Evolutionary conservation across 2,113 vertebrate genomes (phyloP).

Genomic region (Colossoma macropomum): DNA sequence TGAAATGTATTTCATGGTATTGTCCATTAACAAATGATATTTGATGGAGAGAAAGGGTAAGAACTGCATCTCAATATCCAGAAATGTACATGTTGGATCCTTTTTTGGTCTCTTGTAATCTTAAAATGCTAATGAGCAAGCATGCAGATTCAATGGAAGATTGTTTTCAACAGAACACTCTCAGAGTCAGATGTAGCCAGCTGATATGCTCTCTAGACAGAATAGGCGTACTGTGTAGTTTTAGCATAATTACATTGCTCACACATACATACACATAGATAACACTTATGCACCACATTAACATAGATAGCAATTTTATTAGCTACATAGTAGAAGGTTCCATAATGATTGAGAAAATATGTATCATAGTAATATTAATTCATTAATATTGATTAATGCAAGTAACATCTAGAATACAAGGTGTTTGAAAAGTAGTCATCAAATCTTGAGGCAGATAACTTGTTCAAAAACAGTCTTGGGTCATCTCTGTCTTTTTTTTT

Average conservation of each 20-base stretch:
- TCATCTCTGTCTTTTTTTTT: no score
- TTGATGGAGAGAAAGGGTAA: background rate
- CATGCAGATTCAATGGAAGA: background rate
- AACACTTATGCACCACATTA: background rate
- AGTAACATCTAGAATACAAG: no score
- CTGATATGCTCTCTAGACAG: background rate
- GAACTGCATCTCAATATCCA: background rate
- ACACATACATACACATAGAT: background rate
- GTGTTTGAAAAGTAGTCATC: no score
- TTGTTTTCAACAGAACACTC: constrained; percentile 1
- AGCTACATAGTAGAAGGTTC: background rate
- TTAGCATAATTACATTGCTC: background rate
- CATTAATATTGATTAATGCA: no score
- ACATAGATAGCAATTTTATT: background rate
- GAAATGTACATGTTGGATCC: background rate
- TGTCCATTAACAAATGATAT: background rate
- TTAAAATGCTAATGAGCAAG: background rate
- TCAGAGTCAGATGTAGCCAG: background rate
- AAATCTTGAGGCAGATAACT: no score
- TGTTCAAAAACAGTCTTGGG: no score
- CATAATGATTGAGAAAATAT: no score
- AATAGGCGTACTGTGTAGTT: background rate
- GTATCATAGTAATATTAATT: no score
- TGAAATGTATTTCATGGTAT: background rate
- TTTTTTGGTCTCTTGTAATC: background rate